phyloP scores from a whole-genome alignment of 1,140 invertebrate species.

The Caerostris extrusa region DNA sequence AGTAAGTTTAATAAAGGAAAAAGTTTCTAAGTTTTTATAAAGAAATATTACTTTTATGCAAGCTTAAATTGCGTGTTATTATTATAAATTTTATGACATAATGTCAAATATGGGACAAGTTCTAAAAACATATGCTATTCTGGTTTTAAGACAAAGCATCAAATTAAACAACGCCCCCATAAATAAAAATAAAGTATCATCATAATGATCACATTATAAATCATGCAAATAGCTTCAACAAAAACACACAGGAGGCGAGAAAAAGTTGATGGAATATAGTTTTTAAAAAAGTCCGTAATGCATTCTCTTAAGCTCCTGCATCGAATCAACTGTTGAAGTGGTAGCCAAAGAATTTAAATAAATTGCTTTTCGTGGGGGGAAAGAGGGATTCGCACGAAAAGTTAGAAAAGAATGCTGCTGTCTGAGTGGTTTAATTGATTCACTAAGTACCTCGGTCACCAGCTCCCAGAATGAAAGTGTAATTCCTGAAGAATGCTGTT shows the following conservation, averaged over 20 bases:
- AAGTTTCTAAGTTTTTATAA: too few relatives aligned
- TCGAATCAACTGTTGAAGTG: constrained; percentile 51
- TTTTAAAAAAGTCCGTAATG: background rate
- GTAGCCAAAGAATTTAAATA: constrained; percentile 66
- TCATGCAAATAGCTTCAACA: constrained; percentile 14
- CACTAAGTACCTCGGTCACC: constrained; percentile 47
- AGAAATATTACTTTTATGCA: too few relatives aligned
- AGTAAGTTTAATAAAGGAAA: too few relatives aligned
- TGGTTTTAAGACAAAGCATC: too few relatives aligned
- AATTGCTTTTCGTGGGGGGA: constrained; percentile 53
- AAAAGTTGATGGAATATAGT: background rate
- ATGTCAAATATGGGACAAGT: too few relatives aligned
- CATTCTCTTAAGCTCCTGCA: constrained; percentile 2
- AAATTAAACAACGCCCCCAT: background rate
- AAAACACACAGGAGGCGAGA: constrained; percentile 13
- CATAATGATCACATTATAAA: constrained; percentile 33
- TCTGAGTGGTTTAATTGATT: constrained; percentile 64
- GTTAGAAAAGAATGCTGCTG: constrained; percentile 65
- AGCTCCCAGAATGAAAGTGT: constrained; percentile 63
- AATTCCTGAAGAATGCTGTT: constrained; percentile 73
- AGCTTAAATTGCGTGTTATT: too few relatives aligned
- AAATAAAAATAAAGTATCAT: background rate
- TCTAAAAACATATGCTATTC: too few relatives aligned
- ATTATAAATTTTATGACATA: too few relatives aligned
- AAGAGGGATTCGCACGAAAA: constrained; percentile 17